Evolutionary conservation across 35 echinoderm and acorn worm genomes (phyloP), one percentile per base, ranked within the genome.

Genomic region (Amphiura filiformis): DNA sequence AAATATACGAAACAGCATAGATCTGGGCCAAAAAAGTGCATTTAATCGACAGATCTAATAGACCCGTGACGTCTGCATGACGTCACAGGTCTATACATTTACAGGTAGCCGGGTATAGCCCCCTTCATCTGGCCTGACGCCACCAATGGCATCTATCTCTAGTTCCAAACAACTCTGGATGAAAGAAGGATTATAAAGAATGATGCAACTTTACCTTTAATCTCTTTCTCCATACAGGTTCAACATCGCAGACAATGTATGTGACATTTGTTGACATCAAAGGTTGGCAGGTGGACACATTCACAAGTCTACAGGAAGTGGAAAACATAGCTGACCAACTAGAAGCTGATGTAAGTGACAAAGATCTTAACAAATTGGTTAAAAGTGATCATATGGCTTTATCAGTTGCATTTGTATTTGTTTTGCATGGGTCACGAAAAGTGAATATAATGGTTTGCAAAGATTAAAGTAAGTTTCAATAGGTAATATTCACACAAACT

Each of bases 341-440:
- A 47, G 38, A 38, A 1, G 18, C 26, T 17, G 81, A 83, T 83
- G 81, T 83, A 83, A 83, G 81, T 83, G 7, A 52, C n/a, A n/a
- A n/a, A n/a, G n/a, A n/a, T n/a, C n/a, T n/a, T n/a, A n/a, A n/a
- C n/a, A n/a, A n/a, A 81, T 81, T n/a, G 20, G 17, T 20, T 76
- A 22, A 31, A 5, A 31, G 9, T n/a, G 35, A 64, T n/a, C 14
- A 13, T 61, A 13, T 61, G 13, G 1, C 70, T 7, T 76, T 22
- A n/a, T 2, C 3, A 2, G 3, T 22, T 34, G 3, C 70, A 2
- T 31, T 9, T 31, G 35, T 31, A 76, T 5, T 31, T 2, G n/a
- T 22, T 22, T 76, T 22, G 28, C 70, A 76, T 15, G 56, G 56
- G 14, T n/a, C 56, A 15, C 14, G 14, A 28, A 15, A 14, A 15